phyloP scores from a whole-genome alignment of 1,140 invertebrate genomes.

The Atta colombica region DNA sequence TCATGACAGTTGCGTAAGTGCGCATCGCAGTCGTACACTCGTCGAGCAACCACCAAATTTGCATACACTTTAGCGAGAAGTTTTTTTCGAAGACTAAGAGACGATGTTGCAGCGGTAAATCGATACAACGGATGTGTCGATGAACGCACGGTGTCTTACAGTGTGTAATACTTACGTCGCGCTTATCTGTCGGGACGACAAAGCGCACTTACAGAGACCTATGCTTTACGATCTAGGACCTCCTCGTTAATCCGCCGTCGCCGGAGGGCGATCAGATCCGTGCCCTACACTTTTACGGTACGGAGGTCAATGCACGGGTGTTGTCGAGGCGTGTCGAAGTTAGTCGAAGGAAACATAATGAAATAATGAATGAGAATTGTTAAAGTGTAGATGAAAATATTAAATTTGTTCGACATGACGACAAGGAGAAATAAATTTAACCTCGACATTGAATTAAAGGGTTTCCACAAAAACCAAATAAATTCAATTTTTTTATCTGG shows the following conservation, averaged over 20 bases:
- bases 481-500: too few species aligned
- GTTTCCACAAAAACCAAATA: too few species aligned
- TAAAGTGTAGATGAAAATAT: constrained; percentile 14
- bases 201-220: constrained; percentile 67
- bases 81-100: neutral
- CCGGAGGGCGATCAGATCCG: constrained; percentile 57
- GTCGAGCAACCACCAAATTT: neutral
- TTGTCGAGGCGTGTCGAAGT: constrained; percentile 45
- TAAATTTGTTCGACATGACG: neutral
- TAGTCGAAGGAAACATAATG: constrained; percentile 22
- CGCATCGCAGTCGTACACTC: neutral
- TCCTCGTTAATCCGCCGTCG: constrained; percentile 66
- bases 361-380: constrained; percentile 20
- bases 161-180: constrained; percentile 34
- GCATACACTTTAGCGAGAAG: neutral
- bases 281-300: constrained; percentile 51
- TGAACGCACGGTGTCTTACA: constrained; percentile 26
- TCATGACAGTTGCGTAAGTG: neutral
- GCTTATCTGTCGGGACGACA: constrained; percentile 65
- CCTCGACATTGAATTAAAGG: too few species aligned
- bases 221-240: constrained; percentile 65
- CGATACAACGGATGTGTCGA: constrained; percentile 34
- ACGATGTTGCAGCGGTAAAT: neutral
- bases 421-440: neutral
- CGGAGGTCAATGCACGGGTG: constrained; percentile 45